These are phyloP conservation scores for Phortica magna DNA, from an alignment of 2,888 invertebrate species.

Conservation along the genomic window DNA sequence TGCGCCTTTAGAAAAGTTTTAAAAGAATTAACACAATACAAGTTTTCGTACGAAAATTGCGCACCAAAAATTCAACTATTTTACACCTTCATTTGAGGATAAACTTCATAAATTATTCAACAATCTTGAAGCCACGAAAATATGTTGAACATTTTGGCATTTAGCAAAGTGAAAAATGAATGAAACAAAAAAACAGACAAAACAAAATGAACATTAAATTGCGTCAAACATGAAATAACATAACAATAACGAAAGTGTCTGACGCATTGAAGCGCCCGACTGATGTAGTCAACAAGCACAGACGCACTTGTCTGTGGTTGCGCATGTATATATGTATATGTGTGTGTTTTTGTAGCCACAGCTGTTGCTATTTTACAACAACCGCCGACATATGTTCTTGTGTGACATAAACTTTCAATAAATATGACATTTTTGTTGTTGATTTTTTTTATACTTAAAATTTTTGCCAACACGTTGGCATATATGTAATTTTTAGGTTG, in stretches of 20 bases:
- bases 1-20: no score
- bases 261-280: not conserved
- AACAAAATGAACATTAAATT: conserved; percentile 7
- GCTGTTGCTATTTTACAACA: conserved; percentile 40
- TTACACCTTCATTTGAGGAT: not conserved
- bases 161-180: not conserved
- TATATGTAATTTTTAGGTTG: not conserved
- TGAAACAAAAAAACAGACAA: not conserved
- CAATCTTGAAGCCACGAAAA: not conserved
- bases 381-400: conserved; percentile 38
- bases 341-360: conserved; percentile 32
- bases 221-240: conserved; percentile 13
- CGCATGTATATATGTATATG: not conserved
- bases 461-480: not conserved
- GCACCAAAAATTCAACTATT: not conserved
- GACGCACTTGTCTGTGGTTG: not conserved
- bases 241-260: conserved; percentile 12
- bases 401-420: conserved; percentile 18
- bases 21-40: no score
- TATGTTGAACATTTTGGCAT: conserved; percentile 1
- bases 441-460: not conserved
- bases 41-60: not conserved
- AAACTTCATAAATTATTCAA: conserved; percentile 12
- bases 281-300: not conserved
- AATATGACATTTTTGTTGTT: not conserved